Conservation (phyloP, 2,888 invertebrate genomes). For the Psylliodes chrysocephalus region DNA sequence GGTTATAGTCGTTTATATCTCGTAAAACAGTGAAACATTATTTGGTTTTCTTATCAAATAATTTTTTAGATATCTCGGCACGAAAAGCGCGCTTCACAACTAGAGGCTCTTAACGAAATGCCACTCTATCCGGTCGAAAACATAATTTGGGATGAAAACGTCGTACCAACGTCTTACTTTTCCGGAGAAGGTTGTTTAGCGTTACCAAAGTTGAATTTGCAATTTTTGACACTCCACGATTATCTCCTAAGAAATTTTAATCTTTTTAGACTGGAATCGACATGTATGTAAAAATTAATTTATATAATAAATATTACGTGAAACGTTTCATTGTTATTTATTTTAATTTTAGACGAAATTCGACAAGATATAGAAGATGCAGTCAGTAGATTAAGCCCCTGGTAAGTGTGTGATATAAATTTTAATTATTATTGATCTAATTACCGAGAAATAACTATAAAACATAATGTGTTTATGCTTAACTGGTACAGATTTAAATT, state of each 20-base stretch:
- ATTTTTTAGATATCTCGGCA: slow-evolving; percentile 78
- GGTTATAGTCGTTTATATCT: no score
- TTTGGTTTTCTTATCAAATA: no score
- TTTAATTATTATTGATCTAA: slow-evolving; percentile 10
- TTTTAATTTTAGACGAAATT: slow-evolving; percentile 85
- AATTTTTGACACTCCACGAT: slow-evolving; percentile 98
- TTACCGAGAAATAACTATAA: no score
- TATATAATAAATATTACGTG: neutral
- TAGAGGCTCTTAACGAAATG: slow-evolving; percentile 96
- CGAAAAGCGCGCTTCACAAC: slow-evolving; percentile 88
- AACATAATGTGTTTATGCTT: no score
- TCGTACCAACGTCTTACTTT: slow-evolving; percentile 97
- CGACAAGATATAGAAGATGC: slow-evolving; percentile 98
- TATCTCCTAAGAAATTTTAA: slow-evolving; percentile 97
- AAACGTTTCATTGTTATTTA: neutral
- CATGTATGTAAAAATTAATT: slow-evolving; percentile 74
- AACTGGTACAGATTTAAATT: no score
- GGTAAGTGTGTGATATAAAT: slow-evolving; percentile 78
- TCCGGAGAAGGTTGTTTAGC: slow-evolving; percentile 96
- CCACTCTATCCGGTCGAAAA: slow-evolving; percentile 98
- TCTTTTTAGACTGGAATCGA: slow-evolving; percentile 96
- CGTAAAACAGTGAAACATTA: no score
- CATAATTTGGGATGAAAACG: slow-evolving; percentile 98
- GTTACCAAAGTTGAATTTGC: slow-evolving; percentile 95
- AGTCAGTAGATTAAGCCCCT: slow-evolving; percentile 93